Conservation (phyloP, 1,140 invertebrate genomes). For the Diploscapter pachys region DNA sequence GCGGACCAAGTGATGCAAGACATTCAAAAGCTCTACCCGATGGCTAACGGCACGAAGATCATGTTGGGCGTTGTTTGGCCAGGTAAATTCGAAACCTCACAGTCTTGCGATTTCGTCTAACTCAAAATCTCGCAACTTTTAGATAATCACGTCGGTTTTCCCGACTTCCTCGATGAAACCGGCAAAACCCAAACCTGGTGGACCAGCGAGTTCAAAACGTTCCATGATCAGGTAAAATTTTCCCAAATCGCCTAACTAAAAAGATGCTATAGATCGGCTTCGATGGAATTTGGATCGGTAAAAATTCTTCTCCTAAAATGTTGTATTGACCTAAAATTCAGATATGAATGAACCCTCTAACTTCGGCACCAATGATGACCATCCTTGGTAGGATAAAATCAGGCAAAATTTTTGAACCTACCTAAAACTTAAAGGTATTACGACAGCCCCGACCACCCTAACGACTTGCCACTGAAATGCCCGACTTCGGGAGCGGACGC, state of each 20-base stretch:
- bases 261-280: slow-evolving; percentile 30
- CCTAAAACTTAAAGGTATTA: slow-evolving; percentile 17
- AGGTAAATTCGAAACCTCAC: too few relatives aligned
- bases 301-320: too few relatives aligned
- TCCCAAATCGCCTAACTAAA: neutral
- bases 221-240: slow-evolving; percentile 29
- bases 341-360: slow-evolving; percentile 52
- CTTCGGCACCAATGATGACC: slow-evolving; percentile 45
- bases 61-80: slow-evolving; percentile 59
- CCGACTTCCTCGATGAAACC: slow-evolving; percentile 57
- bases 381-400: slow-evolving; percentile 33
- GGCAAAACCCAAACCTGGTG: slow-evolving; percentile 41
- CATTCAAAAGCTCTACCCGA: slow-evolving; percentile 38
- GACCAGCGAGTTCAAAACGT: slow-evolving; percentile 35
- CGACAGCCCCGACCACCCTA: slow-evolving; percentile 31
- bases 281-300: slow-evolving; percentile 46
- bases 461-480: slow-evolving; percentile 23
- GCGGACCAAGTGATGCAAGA: slow-evolving; percentile 23
- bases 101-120: too few relatives aligned
- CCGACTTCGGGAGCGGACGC: slow-evolving; percentile 33
- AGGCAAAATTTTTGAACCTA: too few relatives aligned
- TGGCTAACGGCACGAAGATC: slow-evolving; percentile 42
- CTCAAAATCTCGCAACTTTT: too few relatives aligned
- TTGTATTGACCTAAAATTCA: too few relatives aligned
- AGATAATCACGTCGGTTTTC: slow-evolving; percentile 52